Conservation (phyloP, 2,113 vertebrate species). For the Scytalopus superciliaris region DNA sequence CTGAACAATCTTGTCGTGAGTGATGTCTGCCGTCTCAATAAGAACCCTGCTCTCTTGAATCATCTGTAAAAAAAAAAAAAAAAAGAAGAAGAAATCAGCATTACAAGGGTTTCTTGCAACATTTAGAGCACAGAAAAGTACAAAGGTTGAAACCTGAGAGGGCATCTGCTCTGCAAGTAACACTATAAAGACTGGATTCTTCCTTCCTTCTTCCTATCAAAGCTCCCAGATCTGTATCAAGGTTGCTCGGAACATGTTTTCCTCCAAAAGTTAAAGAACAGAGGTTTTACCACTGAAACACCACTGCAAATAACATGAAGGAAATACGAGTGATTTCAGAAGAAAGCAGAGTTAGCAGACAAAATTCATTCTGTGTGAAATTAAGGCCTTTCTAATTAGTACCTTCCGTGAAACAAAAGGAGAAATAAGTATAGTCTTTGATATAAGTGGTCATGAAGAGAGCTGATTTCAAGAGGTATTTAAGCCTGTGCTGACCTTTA, state of each 20-base stretch:
- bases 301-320: neutral
- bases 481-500: neutral
- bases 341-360: neutral
- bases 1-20: slow-evolving; percentile 89
- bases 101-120: neutral
- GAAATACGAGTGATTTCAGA: neutral
- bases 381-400: neutral
- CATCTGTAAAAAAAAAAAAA: slow-evolving; percentile 82
- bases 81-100: neutral
- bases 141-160: neutral
- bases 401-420: neutral
- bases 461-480: neutral
- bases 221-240: neutral
- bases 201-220: neutral
- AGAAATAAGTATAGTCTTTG: neutral
- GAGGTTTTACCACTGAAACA: neutral
- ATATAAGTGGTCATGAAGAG: neutral
- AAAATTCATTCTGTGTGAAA: neutral
- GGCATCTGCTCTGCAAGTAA: neutral
- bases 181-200: neutral
- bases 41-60: slow-evolving; percentile 90
- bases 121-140: neutral
- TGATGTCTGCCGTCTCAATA: slow-evolving; percentile 86
- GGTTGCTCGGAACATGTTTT: neutral
- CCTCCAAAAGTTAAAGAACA: neutral